phyloP scores from a whole-genome alignment of 2,797 vertebrate genomes.

The Mormyrops boulengeri region DNA sequence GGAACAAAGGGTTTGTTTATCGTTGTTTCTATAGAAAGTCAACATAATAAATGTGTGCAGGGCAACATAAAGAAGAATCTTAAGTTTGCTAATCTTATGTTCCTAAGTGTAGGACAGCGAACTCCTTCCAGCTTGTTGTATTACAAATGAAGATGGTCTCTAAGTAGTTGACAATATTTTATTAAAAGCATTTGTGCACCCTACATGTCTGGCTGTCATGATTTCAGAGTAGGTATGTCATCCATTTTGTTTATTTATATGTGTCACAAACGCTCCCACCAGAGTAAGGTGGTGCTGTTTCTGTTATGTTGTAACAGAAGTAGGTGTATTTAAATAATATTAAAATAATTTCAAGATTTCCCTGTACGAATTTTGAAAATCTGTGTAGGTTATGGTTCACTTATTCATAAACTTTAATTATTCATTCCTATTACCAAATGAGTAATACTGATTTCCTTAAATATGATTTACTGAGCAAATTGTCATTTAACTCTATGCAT shows the following conservation, averaged over 20 bases:
- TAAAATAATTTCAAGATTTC: background rate
- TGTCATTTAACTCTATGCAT: background rate
- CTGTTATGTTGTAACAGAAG: background rate
- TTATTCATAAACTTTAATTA: background rate
- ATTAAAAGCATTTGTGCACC: background rate
- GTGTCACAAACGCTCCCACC: background rate
- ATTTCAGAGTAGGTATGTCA: background rate
- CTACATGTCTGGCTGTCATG: background rate
- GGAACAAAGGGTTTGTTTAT: background rate
- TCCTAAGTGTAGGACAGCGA: background rate
- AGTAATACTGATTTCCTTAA: background rate
- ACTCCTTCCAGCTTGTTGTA: background rate
- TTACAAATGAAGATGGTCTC: background rate
- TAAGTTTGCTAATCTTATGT: slow-evolving; percentile 1
- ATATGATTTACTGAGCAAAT: background rate
- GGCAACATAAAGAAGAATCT: background rate
- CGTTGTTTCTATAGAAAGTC: slow-evolving; percentile 12
- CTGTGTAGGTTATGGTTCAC: background rate
- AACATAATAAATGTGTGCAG: background rate
- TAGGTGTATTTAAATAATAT: background rate
- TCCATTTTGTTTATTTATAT: background rate
- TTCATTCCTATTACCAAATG: background rate
- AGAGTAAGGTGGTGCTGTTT: background rate
- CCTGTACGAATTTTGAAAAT: background rate
- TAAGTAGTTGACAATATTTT: background rate